A percentile compares a stretch with the other conserved stretches of the same genome.
phyloP scores from a whole-genome alignment of 2,888 invertebrate species.

The Xanthia icteritia region DNA sequence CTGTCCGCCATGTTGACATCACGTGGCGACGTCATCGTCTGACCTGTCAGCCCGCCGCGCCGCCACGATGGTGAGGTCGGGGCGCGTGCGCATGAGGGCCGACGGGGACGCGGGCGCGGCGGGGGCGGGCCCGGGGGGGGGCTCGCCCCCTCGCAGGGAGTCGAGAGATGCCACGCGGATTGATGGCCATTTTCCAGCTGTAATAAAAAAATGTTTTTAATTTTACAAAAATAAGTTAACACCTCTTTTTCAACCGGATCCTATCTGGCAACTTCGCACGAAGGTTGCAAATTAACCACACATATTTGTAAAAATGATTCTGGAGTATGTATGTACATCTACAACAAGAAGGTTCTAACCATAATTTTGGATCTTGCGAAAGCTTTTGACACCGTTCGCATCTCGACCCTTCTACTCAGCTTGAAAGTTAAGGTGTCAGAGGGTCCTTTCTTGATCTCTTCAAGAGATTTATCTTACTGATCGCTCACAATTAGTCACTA shows the following conservation, averaged over 20 bases:
- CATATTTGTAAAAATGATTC: too few species aligned
- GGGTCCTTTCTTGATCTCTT: not conserved
- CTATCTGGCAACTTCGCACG: not conserved
- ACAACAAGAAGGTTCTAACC: not conserved
- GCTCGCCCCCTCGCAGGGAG: slow-evolving; percentile 74
- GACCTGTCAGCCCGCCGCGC: slow-evolving; percentile 71
- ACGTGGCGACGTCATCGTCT: slow-evolving; percentile 70
- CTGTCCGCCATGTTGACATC: slow-evolving; percentile 51
- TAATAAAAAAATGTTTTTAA: too few species aligned
- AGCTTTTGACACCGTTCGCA: not conserved
- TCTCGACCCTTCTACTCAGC: too few species aligned
- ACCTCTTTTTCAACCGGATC: not conserved
- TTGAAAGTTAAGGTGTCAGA: not conserved
- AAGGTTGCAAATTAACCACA: too few species aligned
- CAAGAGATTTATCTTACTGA: not conserved
- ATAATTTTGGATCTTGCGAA: not conserved
- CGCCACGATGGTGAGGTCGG: slow-evolving; percentile 87
- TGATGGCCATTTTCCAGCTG: slow-evolving; percentile 83
- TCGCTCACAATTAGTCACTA: not conserved
- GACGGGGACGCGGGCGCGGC: slow-evolving; percentile 74
- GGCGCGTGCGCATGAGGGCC: slow-evolving; percentile 84
- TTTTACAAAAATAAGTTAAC: not conserved
- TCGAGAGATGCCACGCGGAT: slow-evolving; percentile 86
- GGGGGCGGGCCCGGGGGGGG: slow-evolving; percentile 64
- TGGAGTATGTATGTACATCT: not conserved